A percentile compares a stretch with the other conserved stretches of the same genome.
Evolutionary conservation across 2,797 vertebrate genomes (phyloP).

Genomic region (Gambusia yucatana): DNA sequence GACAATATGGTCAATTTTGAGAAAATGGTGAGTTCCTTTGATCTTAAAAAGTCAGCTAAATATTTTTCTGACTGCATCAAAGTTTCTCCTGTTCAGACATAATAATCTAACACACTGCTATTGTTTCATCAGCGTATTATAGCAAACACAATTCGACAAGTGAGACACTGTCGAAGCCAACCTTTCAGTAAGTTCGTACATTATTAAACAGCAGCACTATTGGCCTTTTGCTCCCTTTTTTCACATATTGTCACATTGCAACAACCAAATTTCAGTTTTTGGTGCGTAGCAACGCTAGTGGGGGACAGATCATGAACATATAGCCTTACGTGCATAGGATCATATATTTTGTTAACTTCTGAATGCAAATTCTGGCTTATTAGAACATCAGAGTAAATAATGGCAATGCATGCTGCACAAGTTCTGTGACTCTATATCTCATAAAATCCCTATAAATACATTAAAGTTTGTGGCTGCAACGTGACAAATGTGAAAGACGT

Average conservation of each 20-base stretch:
- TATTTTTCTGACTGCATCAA: not conserved
- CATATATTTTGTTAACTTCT: not conserved
- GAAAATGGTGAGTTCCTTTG: constrained; percentile 92
- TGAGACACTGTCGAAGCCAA: constrained; percentile 93
- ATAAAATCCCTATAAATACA: not conserved
- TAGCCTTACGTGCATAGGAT: not conserved
- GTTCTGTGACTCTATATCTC: not conserved
- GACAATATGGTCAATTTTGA: constrained; percentile 97
- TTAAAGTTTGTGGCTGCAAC: not conserved
- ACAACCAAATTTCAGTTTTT: not conserved
- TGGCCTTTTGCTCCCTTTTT: not conserved
- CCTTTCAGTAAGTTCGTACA: constrained; percentile 90
- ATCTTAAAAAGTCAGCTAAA: not conserved
- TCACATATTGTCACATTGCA: not conserved
- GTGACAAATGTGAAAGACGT: not conserved
- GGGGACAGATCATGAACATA: not conserved
- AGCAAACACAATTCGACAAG: constrained; percentile 92
- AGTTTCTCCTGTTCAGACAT: not conserved
- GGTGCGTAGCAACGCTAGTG: rapidly evolving
- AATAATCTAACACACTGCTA: not conserved
- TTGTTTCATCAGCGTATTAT: constrained; percentile 88
- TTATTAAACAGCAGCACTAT: not conserved
- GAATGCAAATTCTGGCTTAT: not conserved
- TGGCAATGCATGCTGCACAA: not conserved
- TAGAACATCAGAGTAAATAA: not conserved